phyloP scores from a whole-genome alignment of 2,797 vertebrate genomes.

The Phrynocephalus vlangalii region DNA sequence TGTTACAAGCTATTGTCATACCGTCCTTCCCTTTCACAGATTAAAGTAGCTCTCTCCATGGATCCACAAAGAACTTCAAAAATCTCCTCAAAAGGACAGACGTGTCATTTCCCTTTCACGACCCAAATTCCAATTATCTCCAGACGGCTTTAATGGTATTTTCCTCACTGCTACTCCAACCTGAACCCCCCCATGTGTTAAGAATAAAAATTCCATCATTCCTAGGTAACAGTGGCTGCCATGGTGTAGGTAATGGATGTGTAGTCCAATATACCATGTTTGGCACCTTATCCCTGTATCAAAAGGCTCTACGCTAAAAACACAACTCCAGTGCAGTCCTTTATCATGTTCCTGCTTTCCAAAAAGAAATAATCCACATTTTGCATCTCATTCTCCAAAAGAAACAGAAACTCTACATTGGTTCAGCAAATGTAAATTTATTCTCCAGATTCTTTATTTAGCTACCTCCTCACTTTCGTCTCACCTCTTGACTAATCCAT shows the following conservation, averaged over 20 bases:
- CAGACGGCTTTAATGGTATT: background rate
- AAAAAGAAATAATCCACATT: conserved; percentile 15
- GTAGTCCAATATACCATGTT: background rate
- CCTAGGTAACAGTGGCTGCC: background rate
- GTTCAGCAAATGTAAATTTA: background rate
- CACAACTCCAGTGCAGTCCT: background rate
- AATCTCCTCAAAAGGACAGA: conserved; percentile 45
- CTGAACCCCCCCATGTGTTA: too few relatives aligned
- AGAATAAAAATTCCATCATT: background rate
- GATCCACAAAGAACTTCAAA: conserved; percentile 48
- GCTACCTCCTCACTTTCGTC: background rate
- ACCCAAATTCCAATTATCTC: conserved; percentile 39
- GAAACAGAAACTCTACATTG: conserved; percentile 18
- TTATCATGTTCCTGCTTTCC: conserved; percentile 30
- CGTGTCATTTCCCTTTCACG: background rate
- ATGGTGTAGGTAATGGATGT: background rate
- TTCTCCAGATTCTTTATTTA: background rate
- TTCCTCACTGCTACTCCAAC: too few relatives aligned
- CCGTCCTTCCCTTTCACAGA: conserved; percentile 54
- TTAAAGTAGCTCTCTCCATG: conserved; percentile 55
- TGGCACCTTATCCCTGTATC: background rate
- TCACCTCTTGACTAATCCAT: rapidly evolving
- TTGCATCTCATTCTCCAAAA: conserved; percentile 13
- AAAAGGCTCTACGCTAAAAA: background rate
- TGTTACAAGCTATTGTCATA: conserved; percentile 17